phyloP scores from a whole-genome alignment of 2,113 vertebrate species.

The Grantiella picta region DNA sequence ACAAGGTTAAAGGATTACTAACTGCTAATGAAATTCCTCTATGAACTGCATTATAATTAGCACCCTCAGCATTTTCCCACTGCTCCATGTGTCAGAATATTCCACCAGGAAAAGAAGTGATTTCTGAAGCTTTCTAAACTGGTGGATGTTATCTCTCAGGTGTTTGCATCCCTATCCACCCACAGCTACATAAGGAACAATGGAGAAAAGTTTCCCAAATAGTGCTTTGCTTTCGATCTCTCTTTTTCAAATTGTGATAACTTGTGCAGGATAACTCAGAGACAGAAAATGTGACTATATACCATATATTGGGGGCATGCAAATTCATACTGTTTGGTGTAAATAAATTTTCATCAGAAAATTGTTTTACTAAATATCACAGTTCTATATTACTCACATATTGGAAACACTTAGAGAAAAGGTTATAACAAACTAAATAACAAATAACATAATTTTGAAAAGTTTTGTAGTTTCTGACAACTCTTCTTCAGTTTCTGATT shows the following conservation, averaged over 20 bases:
- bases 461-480: neutral
- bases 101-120: neutral
- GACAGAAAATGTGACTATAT: neutral
- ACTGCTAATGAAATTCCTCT: neutral
- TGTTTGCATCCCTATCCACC: neutral
- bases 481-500: neutral
- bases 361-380: neutral
- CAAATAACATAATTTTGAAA: neutral
- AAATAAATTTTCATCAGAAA: neutral
- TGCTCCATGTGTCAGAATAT: neutral
- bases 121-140: neutral
- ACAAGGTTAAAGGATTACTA: neutral
- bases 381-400: neutral
- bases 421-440: neutral
- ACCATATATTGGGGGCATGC: fast-evolving
- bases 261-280: neutral
- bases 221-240: neutral
- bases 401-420: neutral
- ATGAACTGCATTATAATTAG: neutral
- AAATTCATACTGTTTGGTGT: neutral
- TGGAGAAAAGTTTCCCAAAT: neutral
- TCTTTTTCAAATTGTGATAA: neutral
- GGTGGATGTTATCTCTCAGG: neutral
- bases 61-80: neutral
- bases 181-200: neutral